phyloP scores from a whole-genome alignment of 92 coral and sea anemone genomes.

The Isaurus tuberculatus region DNA sequence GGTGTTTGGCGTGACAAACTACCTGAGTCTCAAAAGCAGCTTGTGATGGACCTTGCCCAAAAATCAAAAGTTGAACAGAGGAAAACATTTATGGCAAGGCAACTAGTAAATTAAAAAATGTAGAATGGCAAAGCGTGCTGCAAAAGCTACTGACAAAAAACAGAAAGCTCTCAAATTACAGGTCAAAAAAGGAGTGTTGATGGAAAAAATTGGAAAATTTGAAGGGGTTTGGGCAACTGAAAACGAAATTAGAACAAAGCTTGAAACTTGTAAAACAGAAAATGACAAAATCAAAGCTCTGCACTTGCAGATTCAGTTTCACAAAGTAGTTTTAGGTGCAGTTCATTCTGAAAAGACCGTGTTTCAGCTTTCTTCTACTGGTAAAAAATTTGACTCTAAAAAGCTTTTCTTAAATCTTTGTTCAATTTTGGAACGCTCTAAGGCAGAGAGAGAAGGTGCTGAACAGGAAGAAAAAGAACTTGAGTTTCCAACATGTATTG shows the following conservation, averaged over 20 bases:
- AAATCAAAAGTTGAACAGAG: background rate
- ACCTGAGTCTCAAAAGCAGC: background rate
- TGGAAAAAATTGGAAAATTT: slow-evolving; percentile 3
- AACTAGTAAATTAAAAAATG: background rate
- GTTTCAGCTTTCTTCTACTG: slow-evolving; percentile 19
- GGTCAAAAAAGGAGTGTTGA: background rate
- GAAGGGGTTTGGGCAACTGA: background rate
- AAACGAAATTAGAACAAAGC: slow-evolving; percentile 3
- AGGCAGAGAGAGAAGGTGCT: background rate
- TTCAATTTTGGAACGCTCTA: background rate
- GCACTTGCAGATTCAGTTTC: slow-evolving; percentile 6
- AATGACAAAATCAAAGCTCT: slow-evolving; percentile 21
- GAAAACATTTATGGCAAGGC: background rate
- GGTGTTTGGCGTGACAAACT: background rate
- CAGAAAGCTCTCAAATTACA: background rate
- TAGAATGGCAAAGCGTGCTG: background rate
- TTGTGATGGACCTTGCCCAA: background rate
- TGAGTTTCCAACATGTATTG: background rate
- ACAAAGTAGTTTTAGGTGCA: slow-evolving; percentile 1
- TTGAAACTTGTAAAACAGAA: background rate
- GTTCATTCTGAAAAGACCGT: slow-evolving; percentile 25
- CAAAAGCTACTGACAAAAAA: background rate
- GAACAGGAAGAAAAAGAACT: background rate
- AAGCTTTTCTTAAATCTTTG: background rate
- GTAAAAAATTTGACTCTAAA: background rate